Percentiles rank a stretch among this genome's conserved stretches.
These are phyloP conservation scores for Platycnemis pennipes DNA, from an alignment of 2,888 invertebrate species.

Conservation along the genomic window DNA sequence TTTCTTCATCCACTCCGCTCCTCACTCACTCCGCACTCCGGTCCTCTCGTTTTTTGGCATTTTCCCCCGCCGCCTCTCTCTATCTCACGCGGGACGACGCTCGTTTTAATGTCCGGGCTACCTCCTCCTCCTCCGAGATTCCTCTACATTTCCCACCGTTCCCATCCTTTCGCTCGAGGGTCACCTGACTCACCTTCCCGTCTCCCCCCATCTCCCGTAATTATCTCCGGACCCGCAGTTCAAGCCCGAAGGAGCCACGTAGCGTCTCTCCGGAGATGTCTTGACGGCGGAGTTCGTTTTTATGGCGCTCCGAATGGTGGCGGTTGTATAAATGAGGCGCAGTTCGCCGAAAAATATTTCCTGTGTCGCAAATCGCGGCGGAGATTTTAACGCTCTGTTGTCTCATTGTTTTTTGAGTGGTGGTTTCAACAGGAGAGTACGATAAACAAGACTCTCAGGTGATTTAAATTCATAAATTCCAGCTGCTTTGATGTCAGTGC, in stretches of 20 bases:
- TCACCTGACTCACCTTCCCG: background rate
- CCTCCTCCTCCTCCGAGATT: background rate
- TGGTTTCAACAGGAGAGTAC: too few species aligned
- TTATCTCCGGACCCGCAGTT: background rate
- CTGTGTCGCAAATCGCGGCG: background rate
- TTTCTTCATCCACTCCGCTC: too few species aligned
- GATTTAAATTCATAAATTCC: too few species aligned
- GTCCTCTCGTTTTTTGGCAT: background rate
- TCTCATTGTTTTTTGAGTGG: too few species aligned
- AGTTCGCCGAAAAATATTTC: background rate
- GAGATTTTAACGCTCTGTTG: background rate
- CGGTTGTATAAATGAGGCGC: background rate
- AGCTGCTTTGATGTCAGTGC: too few species aligned
- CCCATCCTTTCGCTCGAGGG: too few species aligned
- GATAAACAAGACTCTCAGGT: too few species aligned
- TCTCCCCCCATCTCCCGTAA: background rate
- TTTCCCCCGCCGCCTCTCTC: background rate
- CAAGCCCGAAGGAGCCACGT: background rate
- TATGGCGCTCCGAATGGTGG: background rate
- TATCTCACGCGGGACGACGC: background rate
- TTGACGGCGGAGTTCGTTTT: background rate
- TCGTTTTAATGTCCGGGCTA: background rate
- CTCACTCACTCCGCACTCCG: background rate
- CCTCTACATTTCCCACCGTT: conserved; percentile 11
- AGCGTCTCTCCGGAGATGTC: background rate